These are phyloP conservation scores for Vanessa tameamea DNA, from an alignment of 1,140 invertebrate genomes.

Conservation along the genomic window DNA sequence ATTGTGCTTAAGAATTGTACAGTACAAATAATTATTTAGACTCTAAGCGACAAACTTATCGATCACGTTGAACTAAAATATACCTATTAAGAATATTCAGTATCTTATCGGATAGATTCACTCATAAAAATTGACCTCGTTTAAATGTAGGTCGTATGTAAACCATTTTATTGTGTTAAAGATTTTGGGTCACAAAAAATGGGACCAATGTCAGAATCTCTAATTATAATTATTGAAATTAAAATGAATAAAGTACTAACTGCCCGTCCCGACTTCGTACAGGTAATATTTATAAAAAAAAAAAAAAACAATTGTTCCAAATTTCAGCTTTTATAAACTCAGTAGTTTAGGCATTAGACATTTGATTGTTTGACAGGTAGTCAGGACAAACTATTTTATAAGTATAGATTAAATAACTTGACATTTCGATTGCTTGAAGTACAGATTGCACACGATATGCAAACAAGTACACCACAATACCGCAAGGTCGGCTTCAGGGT, in stretches of 20 bases:
- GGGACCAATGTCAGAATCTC: constrained; percentile 18
- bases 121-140: constrained; percentile 35
- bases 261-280: too few species aligned
- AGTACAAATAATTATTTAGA: background rate
- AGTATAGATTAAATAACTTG: background rate
- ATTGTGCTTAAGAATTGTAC: background rate
- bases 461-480: constrained; percentile 17
- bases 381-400: background rate
- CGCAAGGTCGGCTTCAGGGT: constrained; percentile 17
- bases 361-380: background rate
- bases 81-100: constrained; percentile 19
- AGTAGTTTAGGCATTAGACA: background rate
- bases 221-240: background rate
- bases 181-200: constrained; percentile 37
- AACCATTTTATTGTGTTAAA: constrained; percentile 39
- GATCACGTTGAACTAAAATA: constrained; percentile 1
- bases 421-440: constrained; percentile 11
- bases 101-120: constrained; percentile 41
- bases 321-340: background rate
- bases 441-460: constrained; percentile 6
- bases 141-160: constrained; percentile 38
- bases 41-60: background rate
- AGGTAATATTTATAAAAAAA: too few species aligned
- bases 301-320: too few species aligned
- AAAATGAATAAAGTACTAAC: background rate